Percentiles rank a stretch among this genome's conserved stretches.
phyloP scores from a whole-genome alignment of 2,888 invertebrate genomes.

The Bibio marci region DNA sequence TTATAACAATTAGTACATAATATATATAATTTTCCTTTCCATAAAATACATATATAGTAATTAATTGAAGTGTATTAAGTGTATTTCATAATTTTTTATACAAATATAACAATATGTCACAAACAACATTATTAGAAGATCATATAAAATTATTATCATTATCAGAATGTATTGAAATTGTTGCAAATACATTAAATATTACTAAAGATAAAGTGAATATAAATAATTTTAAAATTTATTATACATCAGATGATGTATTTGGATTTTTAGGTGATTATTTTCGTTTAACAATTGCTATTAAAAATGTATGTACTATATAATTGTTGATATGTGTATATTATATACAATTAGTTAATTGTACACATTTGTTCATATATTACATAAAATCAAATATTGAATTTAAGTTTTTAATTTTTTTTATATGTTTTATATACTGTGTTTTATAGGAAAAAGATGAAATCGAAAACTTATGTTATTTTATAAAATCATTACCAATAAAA shows the following conservation, averaged over 20 bases:
- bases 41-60: too few species aligned
- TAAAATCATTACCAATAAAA: slow-evolving; percentile 18
- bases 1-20: too few species aligned
- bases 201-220: background rate
- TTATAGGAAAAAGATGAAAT: background rate
- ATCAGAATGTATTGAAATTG: background rate
- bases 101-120: too few species aligned
- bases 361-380: too few species aligned
- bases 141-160: background rate
- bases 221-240: background rate
- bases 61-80: too few species aligned
- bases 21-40: too few species aligned
- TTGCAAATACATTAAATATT: background rate
- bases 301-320: background rate
- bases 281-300: background rate
- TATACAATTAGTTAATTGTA: background rate
- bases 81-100: too few species aligned
- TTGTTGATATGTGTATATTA: too few species aligned
- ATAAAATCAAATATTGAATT: too few species aligned
- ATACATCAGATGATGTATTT: background rate
- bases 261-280: background rate
- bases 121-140: too few species aligned
- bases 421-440: too few species aligned
- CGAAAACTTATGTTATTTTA: slow-evolving; percentile 13
- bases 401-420: too few species aligned